Conservation (phyloP, 2,797 vertebrate species). For the Sebastes iracundus region DNA sequence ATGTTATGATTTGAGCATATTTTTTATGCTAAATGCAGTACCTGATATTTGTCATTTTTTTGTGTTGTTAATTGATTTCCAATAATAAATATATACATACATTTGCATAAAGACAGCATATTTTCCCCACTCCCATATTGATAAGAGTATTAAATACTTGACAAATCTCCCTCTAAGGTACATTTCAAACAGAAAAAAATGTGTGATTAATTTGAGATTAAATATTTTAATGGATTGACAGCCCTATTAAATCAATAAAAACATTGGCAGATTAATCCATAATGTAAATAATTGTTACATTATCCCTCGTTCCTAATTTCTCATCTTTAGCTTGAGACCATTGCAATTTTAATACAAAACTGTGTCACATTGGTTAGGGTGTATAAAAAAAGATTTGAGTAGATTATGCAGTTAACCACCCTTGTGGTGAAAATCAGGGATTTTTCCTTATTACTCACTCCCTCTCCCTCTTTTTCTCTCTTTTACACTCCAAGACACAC, state of each 20-base stretch:
- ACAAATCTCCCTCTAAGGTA: too few relatives aligned
- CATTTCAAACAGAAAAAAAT: too few relatives aligned
- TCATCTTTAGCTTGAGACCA: background rate
- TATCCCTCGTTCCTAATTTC: background rate
- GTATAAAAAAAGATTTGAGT: background rate
- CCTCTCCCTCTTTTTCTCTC: background rate
- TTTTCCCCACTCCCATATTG: too few relatives aligned
- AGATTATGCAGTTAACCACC: background rate
- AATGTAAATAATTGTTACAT: background rate
- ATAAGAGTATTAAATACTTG: too few relatives aligned
- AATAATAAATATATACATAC: too few relatives aligned
- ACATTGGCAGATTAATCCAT: background rate
- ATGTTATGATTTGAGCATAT: too few relatives aligned
- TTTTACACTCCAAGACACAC: background rate
- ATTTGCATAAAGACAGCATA: too few relatives aligned
- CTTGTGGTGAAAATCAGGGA: constrained; percentile 9
- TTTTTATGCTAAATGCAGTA: too few relatives aligned
- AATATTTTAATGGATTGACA: too few relatives aligned
- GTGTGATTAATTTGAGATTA: too few relatives aligned
- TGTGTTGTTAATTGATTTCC: too few relatives aligned
- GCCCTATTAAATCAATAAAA: background rate
- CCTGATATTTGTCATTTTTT: too few relatives aligned
- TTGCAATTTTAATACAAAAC: background rate
- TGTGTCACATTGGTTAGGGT: background rate
- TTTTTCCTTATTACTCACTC: background rate